A percentile compares a stretch with the other conserved stretches of the same genome.
These are phyloP conservation scores for Centrocercus urophasianus DNA, from an alignment of 2,113 vertebrate genomes.

Conservation along the genomic window DNA sequence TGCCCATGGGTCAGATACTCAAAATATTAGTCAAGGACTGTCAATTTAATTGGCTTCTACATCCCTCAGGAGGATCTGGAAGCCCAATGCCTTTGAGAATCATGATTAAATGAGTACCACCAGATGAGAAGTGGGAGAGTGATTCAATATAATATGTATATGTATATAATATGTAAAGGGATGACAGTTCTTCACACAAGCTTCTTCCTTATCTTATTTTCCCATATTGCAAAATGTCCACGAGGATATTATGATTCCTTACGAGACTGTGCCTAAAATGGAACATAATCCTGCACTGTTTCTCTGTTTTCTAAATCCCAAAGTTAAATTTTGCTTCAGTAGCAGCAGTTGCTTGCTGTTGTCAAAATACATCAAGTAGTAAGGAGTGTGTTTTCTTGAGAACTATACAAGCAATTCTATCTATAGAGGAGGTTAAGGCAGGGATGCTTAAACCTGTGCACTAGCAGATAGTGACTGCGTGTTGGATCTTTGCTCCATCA, in stretches of 20 bases:
- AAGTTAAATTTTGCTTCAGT: background rate
- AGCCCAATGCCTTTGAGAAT: background rate
- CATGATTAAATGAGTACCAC: background rate
- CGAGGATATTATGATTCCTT: conserved; percentile 19
- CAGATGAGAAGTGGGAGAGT: background rate
- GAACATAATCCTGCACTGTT: background rate
- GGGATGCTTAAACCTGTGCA: background rate
- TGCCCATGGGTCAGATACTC: background rate
- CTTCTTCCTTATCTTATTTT: background rate
- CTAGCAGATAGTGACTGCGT: background rate
- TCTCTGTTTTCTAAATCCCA: background rate
- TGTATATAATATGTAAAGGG: background rate
- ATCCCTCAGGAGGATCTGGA: background rate
- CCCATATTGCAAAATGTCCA: background rate
- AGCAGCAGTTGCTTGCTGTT: background rate
- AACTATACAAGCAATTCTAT: accelerated
- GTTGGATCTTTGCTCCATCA: background rate
- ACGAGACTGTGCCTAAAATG: background rate
- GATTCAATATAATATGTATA: background rate
- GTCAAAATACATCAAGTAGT: conserved; percentile 22
- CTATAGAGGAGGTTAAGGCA: background rate
- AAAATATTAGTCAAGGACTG: background rate
- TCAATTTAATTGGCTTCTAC: background rate
- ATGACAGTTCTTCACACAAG: background rate
- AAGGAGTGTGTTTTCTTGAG: background rate